phyloP scores from a whole-genome alignment of 2,797 vertebrate species.

The Girardinus metallicus region DNA sequence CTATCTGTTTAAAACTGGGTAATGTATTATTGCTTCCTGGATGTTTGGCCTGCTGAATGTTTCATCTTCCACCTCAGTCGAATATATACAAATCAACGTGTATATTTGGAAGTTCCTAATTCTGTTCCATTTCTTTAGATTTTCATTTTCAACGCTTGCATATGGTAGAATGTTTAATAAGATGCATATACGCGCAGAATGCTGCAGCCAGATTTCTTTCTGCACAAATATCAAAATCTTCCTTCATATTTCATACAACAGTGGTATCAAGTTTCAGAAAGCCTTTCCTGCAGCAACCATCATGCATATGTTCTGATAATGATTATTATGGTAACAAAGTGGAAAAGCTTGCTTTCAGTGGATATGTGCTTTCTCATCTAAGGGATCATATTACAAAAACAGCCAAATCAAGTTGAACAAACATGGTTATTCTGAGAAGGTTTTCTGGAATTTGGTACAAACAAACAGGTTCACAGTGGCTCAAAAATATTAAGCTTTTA shows the following conservation, averaged over 20 bases:
- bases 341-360: constrained; percentile 41
- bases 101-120: constrained; percentile 72
- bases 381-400: constrained; percentile 58
- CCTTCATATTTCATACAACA: constrained; percentile 47
- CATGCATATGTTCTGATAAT: constrained; percentile 49
- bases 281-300: constrained; percentile 34
- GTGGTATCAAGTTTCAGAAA: constrained; percentile 70
- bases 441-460: constrained; percentile 71
- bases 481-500: constrained; percentile 9
- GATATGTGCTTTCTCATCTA: constrained; percentile 42
- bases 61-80: constrained; percentile 61
- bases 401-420: constrained; percentile 42
- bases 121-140: constrained; percentile 49
- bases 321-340: constrained; percentile 42
- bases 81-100: constrained; percentile 78
- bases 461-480: constrained; percentile 59
- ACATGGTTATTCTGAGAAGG: constrained; percentile 50
- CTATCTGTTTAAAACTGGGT: constrained; percentile 79
- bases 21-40: constrained; percentile 78
- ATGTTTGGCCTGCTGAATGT: constrained; percentile 80
- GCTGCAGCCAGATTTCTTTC: constrained; percentile 20
- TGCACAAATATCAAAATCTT: constrained; percentile 22
- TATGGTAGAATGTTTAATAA: constrained; percentile 36
- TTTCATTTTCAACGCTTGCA: constrained; percentile 60
- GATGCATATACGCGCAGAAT: constrained; percentile 32